phyloP scores from a whole-genome alignment of 1,140 invertebrate species.

The Hesperophylax magnus region DNA sequence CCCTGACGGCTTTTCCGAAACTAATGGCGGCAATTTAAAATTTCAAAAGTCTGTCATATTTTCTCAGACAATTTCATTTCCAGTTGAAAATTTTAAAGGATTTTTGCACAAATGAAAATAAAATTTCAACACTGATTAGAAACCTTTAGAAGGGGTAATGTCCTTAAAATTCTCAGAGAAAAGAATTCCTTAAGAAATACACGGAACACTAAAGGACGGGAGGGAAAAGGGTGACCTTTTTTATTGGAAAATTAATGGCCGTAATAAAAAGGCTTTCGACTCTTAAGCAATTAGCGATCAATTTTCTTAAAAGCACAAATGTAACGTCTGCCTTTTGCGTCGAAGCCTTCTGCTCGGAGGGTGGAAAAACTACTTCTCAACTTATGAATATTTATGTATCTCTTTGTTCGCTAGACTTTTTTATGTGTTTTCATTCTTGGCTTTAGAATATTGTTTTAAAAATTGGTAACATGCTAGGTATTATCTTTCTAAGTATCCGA shows the following conservation, averaged over 20 bases:
- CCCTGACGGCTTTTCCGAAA: too few relatives aligned
- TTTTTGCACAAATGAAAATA: background rate
- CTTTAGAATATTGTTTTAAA: too few relatives aligned
- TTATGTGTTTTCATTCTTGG: too few relatives aligned
- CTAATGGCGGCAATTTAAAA: too few relatives aligned
- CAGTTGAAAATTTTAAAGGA: background rate
- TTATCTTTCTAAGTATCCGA: too few relatives aligned
- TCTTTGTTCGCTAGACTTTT: too few relatives aligned
- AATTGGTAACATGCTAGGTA: too few relatives aligned
- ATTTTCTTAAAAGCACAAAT: constrained; percentile 37
- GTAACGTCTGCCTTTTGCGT: constrained; percentile 3
- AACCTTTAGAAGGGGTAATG: constrained; percentile 26
- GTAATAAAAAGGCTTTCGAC: constrained; percentile 36
- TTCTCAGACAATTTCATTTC: background rate
- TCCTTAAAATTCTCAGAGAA: constrained; percentile 2
- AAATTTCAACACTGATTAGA: constrained; percentile 10
- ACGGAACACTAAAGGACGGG: background rate
- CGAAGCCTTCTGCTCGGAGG: background rate
- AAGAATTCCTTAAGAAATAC: background rate
- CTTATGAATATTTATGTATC: too few relatives aligned
- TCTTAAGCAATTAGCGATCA: constrained; percentile 38
- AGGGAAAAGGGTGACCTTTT: constrained; percentile 3
- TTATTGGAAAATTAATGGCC: constrained; percentile 35
- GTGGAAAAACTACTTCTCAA: background rate
- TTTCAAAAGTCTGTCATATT: too few relatives aligned